Evolutionary conservation across 2,888 invertebrate genomes (phyloP).

Genomic region (Zeuzera pyrina): DNA sequence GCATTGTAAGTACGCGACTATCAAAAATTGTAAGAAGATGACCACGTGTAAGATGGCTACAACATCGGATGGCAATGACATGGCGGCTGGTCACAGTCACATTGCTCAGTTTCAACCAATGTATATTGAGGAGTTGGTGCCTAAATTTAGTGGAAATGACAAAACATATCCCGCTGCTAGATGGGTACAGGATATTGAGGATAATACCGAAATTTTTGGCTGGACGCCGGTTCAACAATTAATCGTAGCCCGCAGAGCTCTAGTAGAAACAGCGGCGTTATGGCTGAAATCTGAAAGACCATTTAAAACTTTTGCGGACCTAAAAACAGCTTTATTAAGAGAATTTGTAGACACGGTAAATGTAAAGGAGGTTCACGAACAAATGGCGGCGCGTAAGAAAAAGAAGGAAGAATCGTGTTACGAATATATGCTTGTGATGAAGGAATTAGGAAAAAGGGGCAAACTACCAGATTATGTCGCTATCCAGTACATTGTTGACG

Average conservation of each 20-base stretch:
- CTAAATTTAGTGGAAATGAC: constrained; percentile 1
- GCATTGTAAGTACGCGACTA: no score
- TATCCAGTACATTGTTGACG: constrained; percentile 19
- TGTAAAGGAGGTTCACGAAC: not conserved
- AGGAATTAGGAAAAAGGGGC: constrained; percentile 16
- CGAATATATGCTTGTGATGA: constrained; percentile 18
- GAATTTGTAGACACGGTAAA: constrained; percentile 12
- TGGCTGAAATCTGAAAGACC: not conserved
- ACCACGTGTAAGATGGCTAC: no score
- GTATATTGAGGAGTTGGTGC: constrained; percentile 1
- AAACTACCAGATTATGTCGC: constrained; percentile 19
- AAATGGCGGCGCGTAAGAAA: constrained; percentile 15
- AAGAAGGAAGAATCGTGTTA: constrained; percentile 2
- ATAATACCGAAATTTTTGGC: constrained; percentile 10
- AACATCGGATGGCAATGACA: no score
- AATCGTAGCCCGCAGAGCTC: constrained; percentile 6
- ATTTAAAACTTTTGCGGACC: not conserved
- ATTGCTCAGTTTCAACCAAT: no score
- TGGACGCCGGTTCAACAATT: constrained; percentile 11
- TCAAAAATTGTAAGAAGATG: no score
- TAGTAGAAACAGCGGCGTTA: constrained; percentile 2
- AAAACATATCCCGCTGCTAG: not conserved
- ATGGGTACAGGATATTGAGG: constrained; percentile 10
- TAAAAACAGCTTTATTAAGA: not conserved
- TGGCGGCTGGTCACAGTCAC: no score